Evolutionary conservation across 2,113 vertebrate genomes (phyloP).

Genomic region (Neolamprologus sp.): DNA sequence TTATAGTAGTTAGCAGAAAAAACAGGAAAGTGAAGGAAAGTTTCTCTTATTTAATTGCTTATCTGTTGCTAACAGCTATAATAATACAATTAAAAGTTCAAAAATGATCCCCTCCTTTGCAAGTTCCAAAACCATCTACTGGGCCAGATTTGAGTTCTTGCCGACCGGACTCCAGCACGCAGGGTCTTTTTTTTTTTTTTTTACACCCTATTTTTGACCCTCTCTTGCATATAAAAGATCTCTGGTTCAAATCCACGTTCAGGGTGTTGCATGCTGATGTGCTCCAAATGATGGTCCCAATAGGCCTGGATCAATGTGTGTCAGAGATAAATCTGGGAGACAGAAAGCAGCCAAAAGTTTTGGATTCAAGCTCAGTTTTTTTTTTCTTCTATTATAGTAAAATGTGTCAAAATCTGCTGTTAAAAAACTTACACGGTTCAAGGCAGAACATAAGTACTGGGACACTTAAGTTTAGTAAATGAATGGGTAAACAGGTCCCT

Average conservation of each 20-base stretch:
- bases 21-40: background rate
- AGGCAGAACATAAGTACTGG: background rate
- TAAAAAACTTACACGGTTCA: background rate
- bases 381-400: background rate
- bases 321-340: background rate
- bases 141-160: background rate
- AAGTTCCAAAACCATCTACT: background rate
- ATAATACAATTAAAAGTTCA: background rate
- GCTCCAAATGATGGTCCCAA: background rate
- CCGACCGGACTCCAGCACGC: background rate
- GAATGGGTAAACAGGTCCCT: background rate
- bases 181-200: background rate
- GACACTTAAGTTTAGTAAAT: background rate
- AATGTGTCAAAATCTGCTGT: background rate
- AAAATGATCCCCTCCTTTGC: background rate
- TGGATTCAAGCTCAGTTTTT: background rate
- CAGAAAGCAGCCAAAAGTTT: background rate
- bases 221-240: background rate
- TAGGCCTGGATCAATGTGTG: background rate
- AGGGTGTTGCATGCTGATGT: background rate
- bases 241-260: background rate
- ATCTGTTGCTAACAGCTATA: background rate
- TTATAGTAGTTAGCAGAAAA: background rate
- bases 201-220: background rate
- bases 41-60: background rate